These are phyloP conservation scores for Nomada fucata DNA, from an alignment of 2,888 invertebrate genomes.

Conservation along the genomic window DNA sequence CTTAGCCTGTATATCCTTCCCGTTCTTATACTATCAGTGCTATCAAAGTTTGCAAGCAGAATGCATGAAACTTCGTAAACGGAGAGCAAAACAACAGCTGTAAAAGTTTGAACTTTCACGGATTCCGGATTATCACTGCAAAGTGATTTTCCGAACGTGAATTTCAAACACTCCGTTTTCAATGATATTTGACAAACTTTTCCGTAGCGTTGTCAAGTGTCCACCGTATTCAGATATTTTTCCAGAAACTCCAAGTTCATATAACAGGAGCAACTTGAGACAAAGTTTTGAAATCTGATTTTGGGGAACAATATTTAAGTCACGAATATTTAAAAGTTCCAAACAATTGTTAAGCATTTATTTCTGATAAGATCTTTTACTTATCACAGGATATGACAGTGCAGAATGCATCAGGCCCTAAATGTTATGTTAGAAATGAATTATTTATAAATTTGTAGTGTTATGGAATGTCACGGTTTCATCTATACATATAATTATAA, in stretches of 20 bases:
- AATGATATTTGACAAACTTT: not conserved
- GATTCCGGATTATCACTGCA: not conserved
- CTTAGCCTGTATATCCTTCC: not conserved
- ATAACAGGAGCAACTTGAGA: not conserved
- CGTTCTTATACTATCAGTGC: not conserved
- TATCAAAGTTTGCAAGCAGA: conserved; percentile 17
- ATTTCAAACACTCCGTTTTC: not conserved
- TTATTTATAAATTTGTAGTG: too few species aligned
- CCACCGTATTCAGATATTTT: not conserved
- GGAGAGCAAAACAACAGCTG: conserved; percentile 25
- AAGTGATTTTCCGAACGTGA: conserved; percentile 22
- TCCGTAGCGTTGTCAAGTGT: not conserved
- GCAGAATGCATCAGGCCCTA: too few species aligned
- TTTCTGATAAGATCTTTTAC: too few species aligned
- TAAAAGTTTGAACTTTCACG: conserved; percentile 4
- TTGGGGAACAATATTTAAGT: not conserved
- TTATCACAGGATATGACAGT: too few species aligned
- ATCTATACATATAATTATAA: too few species aligned
- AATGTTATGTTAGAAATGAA: too few species aligned
- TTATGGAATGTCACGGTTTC: too few species aligned
- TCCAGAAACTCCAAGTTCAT: not conserved
- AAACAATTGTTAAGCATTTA: too few species aligned
- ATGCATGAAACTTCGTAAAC: conserved; percentile 29
- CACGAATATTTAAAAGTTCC: not conserved
- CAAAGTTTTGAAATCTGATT: not conserved